Percentiles rank a stretch among this genome's conserved stretches.
These are phyloP conservation scores for Bacillus rossius DNA, from an alignment of 1,140 invertebrate genomes.

Conservation along the genomic window DNA sequence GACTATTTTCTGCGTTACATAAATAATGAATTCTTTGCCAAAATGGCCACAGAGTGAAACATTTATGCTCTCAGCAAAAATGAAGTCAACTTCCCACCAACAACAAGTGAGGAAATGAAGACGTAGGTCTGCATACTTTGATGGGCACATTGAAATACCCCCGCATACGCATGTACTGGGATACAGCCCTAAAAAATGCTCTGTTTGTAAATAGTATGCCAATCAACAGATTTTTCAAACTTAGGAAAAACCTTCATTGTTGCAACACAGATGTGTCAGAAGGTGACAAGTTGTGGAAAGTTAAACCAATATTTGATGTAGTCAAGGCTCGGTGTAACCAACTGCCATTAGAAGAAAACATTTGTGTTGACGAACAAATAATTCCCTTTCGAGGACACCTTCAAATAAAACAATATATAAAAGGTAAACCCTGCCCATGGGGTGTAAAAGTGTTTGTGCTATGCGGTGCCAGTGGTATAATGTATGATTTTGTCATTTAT, in stretches of 20 bases:
- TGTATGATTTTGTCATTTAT: slow-evolving; percentile 9
- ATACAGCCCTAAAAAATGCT: not conserved
- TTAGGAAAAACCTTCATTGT: slow-evolving; percentile 17
- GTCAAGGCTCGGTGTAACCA: slow-evolving; percentile 14
- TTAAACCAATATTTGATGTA: slow-evolving; percentile 15
- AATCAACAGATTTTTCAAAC: slow-evolving; percentile 12
- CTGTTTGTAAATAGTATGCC: slow-evolving; percentile 10
- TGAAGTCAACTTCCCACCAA: not conserved
- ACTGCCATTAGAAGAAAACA: slow-evolving; percentile 13
- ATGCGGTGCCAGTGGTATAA: slow-evolving; percentile 8
- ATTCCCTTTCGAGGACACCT: slow-evolving; percentile 21
- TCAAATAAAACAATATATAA: slow-evolving; percentile 11
- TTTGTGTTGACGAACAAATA: slow-evolving; percentile 27
- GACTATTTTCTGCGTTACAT: slow-evolving; percentile 10
- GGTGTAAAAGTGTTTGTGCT: slow-evolving; percentile 15
- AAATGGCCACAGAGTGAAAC: slow-evolving; percentile 13
- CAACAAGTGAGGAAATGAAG: slow-evolving; percentile 18
- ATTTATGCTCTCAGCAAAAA: slow-evolving; percentile 6
- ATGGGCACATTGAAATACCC: slow-evolving; percentile 19
- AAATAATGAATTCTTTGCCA: slow-evolving; percentile 1
- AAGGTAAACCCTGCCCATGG: slow-evolving; percentile 16
- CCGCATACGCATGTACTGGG: slow-evolving; percentile 17
- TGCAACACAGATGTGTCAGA: slow-evolving; percentile 1
- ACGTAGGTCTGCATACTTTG: slow-evolving; percentile 16
- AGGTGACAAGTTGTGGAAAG: slow-evolving; percentile 17